Evolutionary conservation across 1,140 invertebrate genomes (phyloP).

Genomic region (Drosophila trapezifrons): DNA sequence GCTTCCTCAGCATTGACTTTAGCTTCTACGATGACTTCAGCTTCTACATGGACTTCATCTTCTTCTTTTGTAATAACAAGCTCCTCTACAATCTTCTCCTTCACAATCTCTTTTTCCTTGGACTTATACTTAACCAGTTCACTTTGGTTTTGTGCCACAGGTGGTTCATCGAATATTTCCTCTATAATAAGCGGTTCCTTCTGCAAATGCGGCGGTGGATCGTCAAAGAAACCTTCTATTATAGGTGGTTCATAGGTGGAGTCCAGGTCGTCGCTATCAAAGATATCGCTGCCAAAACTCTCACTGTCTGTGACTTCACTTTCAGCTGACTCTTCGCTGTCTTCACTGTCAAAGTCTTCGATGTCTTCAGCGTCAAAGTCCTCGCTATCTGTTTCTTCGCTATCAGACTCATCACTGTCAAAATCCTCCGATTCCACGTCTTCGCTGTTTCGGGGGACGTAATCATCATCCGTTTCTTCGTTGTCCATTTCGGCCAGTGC

Average conservation of each 20-base stretch:
- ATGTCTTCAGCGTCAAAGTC: neutral
- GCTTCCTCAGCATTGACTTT: neutral
- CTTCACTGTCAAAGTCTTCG: constrained; percentile 4
- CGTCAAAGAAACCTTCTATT: constrained; percentile 18
- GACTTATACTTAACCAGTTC: constrained; percentile 1
- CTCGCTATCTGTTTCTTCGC: neutral
- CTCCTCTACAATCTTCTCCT: neutral
- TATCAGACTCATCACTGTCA: constrained; percentile 2
- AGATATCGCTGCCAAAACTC: neutral
- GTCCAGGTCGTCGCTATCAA: constrained; percentile 18
- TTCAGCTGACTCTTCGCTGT: neutral
- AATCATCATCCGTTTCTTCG: constrained; percentile 4
- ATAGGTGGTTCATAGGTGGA: constrained; percentile 23
- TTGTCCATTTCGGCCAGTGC: neutral
- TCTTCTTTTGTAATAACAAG: neutral
- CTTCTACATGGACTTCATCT: neutral
- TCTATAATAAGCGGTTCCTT: constrained; percentile 30
- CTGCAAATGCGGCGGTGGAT: neutral
- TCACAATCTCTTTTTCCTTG: neutral
- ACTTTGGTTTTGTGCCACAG: neutral
- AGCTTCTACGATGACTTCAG: neutral
- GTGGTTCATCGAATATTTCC: constrained; percentile 22
- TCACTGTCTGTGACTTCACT: constrained; percentile 19
- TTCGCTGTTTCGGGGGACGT: neutral
- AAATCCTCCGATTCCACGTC: constrained; percentile 6